These are phyloP conservation scores for Mimas tiliae DNA, from an alignment of 2,888 invertebrate genomes.

Conservation along the genomic window DNA sequence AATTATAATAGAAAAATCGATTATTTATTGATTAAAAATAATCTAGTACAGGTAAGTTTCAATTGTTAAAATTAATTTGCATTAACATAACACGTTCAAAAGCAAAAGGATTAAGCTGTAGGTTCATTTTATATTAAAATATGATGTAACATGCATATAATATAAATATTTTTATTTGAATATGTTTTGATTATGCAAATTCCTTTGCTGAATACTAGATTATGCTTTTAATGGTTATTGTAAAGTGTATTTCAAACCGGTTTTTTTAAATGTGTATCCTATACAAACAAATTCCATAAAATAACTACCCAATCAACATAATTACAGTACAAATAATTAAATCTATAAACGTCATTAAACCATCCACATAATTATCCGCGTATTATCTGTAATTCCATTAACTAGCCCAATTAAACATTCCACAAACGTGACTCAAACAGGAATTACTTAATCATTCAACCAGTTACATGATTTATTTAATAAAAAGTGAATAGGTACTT, in stretches of 20 bases:
- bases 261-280: background rate
- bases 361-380: constrained; percentile 6
- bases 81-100: no score
- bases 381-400: constrained; percentile 16
- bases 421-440: constrained; percentile 11
- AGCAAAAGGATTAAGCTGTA: no score
- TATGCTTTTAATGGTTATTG: background rate
- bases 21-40: no score
- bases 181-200: no score
- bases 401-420: constrained; percentile 20
- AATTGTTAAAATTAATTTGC: no score
- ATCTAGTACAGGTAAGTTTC: no score
- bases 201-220: background rate
- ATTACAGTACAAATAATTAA: constrained; percentile 11
- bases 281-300: background rate
- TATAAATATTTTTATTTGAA: no score
- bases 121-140: no score
- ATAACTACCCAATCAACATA: background rate
- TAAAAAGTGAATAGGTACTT: background rate
- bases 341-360: constrained; percentile 4
- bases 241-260: no score
- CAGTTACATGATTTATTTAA: background rate
- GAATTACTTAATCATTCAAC: constrained; percentile 1
- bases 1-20: no score
- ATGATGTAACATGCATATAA: no score